Percentiles rank a stretch among this genome's conserved stretches.
These are phyloP conservation scores for Andrena haemorrhoa DNA, from an alignment of 2,888 invertebrate genomes.

Conservation along the genomic window DNA sequence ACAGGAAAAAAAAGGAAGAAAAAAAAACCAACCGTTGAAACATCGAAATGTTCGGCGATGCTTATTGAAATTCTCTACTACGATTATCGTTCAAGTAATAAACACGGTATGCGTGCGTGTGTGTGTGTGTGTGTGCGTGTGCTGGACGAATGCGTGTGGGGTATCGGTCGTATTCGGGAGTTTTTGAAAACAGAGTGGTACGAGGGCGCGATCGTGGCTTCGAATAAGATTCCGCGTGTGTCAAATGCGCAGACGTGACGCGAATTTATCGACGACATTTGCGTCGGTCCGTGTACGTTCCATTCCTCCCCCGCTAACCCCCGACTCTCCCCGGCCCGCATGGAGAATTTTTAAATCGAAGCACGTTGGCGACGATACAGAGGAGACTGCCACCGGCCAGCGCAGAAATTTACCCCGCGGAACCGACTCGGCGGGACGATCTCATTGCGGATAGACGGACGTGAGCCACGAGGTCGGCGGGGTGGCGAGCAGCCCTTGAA, in stretches of 20 bases:
- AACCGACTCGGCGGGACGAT: neutral
- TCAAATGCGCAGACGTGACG: constrained; percentile 49
- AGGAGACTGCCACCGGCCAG: constrained; percentile 36
- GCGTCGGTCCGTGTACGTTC: constrained; percentile 33
- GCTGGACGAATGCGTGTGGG: constrained; percentile 4
- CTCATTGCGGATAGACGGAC: neutral
- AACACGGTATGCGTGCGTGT: constrained; percentile 9
- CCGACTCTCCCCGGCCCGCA: neutral
- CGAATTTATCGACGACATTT: constrained; percentile 48
- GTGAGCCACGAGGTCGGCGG: constrained; percentile 7
- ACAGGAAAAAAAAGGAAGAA: neutral
- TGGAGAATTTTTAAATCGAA: constrained; percentile 36
- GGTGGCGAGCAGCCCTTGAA: constrained; percentile 12
- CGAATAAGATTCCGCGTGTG: constrained; percentile 44
- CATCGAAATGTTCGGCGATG: constrained; percentile 75
- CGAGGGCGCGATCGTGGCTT: constrained; percentile 34
- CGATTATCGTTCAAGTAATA: constrained; percentile 62
- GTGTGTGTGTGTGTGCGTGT: constrained; percentile 18
- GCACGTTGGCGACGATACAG: constrained; percentile 47
- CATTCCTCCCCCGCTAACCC: neutral
- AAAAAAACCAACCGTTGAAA: constrained; percentile 19
- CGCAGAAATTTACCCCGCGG: constrained; percentile 34
- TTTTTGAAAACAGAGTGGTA: constrained; percentile 21
- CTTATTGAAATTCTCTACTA: constrained; percentile 71
- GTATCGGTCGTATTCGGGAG: constrained; percentile 26